Base-by-base conservation (phyloP, 2,113 vertebrate genomes). In the Tyto alba region DNA sequence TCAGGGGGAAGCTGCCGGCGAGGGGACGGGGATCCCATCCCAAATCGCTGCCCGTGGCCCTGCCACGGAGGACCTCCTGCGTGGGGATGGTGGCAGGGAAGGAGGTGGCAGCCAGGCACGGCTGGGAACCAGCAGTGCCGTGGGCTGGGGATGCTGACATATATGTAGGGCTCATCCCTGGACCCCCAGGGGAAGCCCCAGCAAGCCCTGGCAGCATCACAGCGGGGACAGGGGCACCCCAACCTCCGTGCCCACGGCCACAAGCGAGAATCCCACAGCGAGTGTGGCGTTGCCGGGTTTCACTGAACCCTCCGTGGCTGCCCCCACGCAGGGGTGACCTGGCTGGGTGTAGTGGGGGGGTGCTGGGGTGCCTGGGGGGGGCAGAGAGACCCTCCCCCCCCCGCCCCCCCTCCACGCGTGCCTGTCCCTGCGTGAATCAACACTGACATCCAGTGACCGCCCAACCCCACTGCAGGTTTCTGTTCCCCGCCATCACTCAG, bases 181-280 rank as follows among this genome's bases (percentile, higher is more conserved):
- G 36, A 30, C 16, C 38, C 38, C 26, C 47, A 1, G 8, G 36
- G 19, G 32, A 40, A 57, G 43, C 34, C 50, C 14, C 50, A 8
- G 34, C 18, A 19, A 47, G 45, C 45, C 45, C 45, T 10, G 30
- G 20, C 50, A 56, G 60, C 50, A 11, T 16, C 34, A 3, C 1
- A 1, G n/a, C 4, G 3, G 19, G 7, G 67, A n/a, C 2, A 6
- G 23, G 25, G 53, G 3, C 60, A 38, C 60, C 75, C n/a, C 13
- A 1, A 36, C n/a, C 9, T 4, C 48, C 5, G 13, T 30, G 40
- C 48, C 48, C 18, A 6, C 4, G 12, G 74, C 47, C 64, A 3
- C 47, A 6, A 1, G 29, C 7, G n/a, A 16, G 34, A 16, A 23
- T 1, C 9, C 1, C 5, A 2, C 45, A 6, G 62, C 5, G 1